A percentile compares a stretch with the other conserved stretches of the same genome.
phyloP scores from a whole-genome alignment of 2,797 vertebrate genomes.

The Picus viridis region DNA sequence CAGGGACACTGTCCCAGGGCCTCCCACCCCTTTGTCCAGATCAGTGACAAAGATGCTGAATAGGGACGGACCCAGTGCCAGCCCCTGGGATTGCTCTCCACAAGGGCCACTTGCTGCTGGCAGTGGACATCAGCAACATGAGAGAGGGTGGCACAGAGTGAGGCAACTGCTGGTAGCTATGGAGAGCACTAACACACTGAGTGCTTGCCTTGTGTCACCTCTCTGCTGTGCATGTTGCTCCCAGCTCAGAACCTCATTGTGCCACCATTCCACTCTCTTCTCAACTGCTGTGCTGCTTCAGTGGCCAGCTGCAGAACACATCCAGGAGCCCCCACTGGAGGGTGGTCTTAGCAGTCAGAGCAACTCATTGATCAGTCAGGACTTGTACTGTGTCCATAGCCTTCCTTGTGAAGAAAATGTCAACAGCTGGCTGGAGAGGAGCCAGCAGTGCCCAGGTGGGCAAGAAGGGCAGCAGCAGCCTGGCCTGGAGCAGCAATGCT shows the following conservation, averaged over 20 bases:
- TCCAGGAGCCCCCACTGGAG: background rate
- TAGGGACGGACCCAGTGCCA: too few relatives aligned
- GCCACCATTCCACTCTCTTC: background rate
- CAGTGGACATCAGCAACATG: background rate
- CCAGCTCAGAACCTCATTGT: background rate
- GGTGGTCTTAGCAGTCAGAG: accelerated
- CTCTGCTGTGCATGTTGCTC: background rate
- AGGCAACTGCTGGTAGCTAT: background rate
- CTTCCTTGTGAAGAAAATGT: background rate
- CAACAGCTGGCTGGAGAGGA: background rate
- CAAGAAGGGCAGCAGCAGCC: too few relatives aligned
- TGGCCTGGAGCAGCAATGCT: too few relatives aligned
- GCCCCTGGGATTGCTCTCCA: too few relatives aligned
- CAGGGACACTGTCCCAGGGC: too few relatives aligned
- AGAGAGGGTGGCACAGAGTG: background rate
- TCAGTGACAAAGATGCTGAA: too few relatives aligned
- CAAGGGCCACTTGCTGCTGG: background rate
- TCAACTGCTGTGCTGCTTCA: background rate
- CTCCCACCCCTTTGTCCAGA: too few relatives aligned
- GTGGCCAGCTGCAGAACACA: background rate
- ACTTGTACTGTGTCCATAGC: accelerated
- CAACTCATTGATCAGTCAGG: background rate
- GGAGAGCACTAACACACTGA: background rate
- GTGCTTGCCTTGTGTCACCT: accelerated
- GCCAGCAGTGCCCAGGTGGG: too few relatives aligned